Evolutionary conservation across 1,140 invertebrate genomes (phyloP), one percentile per base, ranked within the genome.

Genomic region (Euura lappo): DNA sequence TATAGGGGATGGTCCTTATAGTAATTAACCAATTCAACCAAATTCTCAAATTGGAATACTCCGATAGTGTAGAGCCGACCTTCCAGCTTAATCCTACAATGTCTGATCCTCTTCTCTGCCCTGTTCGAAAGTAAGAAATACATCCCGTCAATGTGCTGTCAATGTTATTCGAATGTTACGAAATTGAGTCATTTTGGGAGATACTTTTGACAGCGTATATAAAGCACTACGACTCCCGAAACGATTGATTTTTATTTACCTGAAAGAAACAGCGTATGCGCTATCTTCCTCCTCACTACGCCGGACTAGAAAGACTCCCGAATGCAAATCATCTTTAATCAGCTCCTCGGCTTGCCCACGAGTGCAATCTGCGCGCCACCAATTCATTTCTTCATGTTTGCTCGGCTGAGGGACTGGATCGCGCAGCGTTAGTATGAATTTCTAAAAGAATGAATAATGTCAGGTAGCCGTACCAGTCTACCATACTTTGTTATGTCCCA

Each of bases 381-480:
- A 98, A 68, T 95, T 93, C 87, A 96, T 95, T 13, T 91, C 93
- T 85, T 96, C 94, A 80, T 97, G 96, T 80, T 94, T 94, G 76
- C 95, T 94, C 1, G 95, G 94, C 85, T 97, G 96, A 4, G 96
- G 96, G 1, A 97, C 96, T 0, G 96, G 94, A 84, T 96, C 93
- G 74, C 91, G 91, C 0, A 98, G 87, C 2, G 90, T 93, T 65
- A 97, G 94, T 2, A 92, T 90, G 82, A 96, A 96, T 80, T 96
- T 94, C 78, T 92, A 74, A 65, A 71, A 68, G 74, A 65, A 44
- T 46, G 44, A 74, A 69, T 60, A 44, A 28, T 75, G 45, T 60
- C 44, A 68, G 51, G 10, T 8, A 60, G 28, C 28, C 28, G 1
- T 28, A 28, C 28, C 28, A 28, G 28, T 28, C 28, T n/a, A n/a